A percentile compares a stretch with the other conserved stretches of the same genome.
Evolutionary conservation across 35 echinoderm and acorn worm genomes (phyloP).

Genomic region (Hemicentrotus pulcherrimus): DNA sequence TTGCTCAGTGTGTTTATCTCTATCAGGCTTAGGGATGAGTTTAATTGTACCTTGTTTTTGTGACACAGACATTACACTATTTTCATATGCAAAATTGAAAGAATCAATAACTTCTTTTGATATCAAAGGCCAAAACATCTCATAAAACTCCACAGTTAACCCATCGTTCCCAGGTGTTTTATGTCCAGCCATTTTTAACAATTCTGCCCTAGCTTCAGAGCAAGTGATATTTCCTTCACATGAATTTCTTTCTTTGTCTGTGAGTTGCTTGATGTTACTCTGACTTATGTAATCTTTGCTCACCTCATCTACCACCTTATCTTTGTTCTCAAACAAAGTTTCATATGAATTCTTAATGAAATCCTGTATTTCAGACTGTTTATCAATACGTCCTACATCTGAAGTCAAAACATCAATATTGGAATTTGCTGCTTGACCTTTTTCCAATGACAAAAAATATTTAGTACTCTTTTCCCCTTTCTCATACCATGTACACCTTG

Average conservation of each 20-base stretch:
- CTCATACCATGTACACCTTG: background rate
- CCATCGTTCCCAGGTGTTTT: no score
- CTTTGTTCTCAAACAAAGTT: background rate
- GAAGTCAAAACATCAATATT: no score
- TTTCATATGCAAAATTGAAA: slow-evolving; percentile 16
- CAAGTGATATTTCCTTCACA: no score
- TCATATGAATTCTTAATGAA: background rate
- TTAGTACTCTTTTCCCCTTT: background rate
- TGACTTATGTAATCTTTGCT: no score
- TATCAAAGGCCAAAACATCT: background rate
- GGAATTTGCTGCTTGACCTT: background rate
- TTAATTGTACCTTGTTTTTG: background rate
- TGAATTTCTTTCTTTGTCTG: no score
- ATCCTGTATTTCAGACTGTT: no score
- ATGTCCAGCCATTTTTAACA: background rate
- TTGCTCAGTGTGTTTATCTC: no score
- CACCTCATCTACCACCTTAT: background rate
- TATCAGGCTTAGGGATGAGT: background rate
- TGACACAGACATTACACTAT: slow-evolving; percentile 8
- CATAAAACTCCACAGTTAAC: background rate
- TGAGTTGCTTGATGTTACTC: no score
- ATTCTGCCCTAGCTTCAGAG: no score
- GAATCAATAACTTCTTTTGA: background rate
- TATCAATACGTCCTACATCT: no score
- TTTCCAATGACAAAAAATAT: slow-evolving; percentile 19